Percentiles rank a stretch among this genome's conserved stretches.
phyloP scores from a whole-genome alignment of 2,888 invertebrate species.

The Meiosimyza platycephala region DNA sequence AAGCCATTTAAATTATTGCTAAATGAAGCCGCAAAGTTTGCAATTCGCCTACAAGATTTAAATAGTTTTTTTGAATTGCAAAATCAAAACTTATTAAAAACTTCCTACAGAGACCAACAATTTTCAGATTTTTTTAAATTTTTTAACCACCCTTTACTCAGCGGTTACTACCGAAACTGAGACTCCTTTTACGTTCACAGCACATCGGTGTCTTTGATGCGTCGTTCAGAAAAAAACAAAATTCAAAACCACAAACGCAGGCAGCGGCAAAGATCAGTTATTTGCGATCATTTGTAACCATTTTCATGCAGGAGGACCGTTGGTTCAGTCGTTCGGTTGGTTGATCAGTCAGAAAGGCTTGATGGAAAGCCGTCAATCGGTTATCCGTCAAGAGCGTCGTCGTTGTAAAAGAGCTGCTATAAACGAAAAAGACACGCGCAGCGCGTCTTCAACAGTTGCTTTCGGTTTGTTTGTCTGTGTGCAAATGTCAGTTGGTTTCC shows the following conservation, averaged over 20 bases:
- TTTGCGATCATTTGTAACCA: constrained; percentile 68
- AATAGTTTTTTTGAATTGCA: too few relatives aligned
- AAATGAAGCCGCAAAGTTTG: too few relatives aligned
- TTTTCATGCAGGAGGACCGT: constrained; percentile 54
- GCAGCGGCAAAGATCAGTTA: constrained; percentile 65
- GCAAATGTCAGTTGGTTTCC: constrained; percentile 1
- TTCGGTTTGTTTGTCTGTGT: not conserved
- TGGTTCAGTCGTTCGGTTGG: constrained; percentile 28
- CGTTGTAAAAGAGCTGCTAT: constrained; percentile 22
- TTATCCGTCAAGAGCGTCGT: constrained; percentile 18
- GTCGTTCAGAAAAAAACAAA: too few relatives aligned
- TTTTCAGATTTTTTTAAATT: too few relatives aligned
- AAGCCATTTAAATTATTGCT: too few relatives aligned
- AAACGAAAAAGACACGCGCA: constrained; percentile 38
- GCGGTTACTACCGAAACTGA: too few relatives aligned
- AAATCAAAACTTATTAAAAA: too few relatives aligned
- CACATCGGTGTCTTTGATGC: too few relatives aligned
- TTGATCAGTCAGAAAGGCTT: constrained; percentile 22
- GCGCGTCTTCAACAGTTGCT: constrained; percentile 20
- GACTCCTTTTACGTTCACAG: too few relatives aligned
- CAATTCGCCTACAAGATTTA: too few relatives aligned
- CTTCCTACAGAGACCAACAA: too few relatives aligned
- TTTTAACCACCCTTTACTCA: too few relatives aligned
- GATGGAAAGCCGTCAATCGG: constrained; percentile 40
- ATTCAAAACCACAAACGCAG: constrained; percentile 17